Evolutionary conservation across 2,888 invertebrate genomes (phyloP), one percentile per base, ranked within the genome.

Genomic region (Lingula anatina): DNA sequence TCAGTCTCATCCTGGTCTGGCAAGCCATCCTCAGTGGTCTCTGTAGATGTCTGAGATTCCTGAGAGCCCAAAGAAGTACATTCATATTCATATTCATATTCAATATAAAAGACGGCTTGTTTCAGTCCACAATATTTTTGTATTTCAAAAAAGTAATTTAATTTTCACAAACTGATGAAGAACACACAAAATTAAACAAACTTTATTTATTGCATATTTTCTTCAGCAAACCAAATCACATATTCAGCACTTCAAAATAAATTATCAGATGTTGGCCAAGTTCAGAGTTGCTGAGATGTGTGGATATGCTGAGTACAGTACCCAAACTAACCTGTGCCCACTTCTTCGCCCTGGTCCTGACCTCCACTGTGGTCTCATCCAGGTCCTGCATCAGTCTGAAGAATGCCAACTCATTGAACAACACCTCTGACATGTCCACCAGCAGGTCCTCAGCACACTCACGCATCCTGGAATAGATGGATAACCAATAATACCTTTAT

Each of bases 351-450:
- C 47, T 45, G 21, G 59, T 50, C 41, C 60, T 66, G 48, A 50
- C 53, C 54, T 52, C 50, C n/a, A 64, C 58, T 35, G 60, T 60
- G 7, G 70, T 65, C 42, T 69, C 65, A 49, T 75, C 74, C 26
- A 76, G 61, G 48, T 76, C 76, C 55, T 77, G 71, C 71, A 78
- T 76, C 44, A 79, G 64, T 35, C 71, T 62, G 54, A 76, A 72
- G 61, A 77, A 79, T 5, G 79, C 76, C 38, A 79, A 63, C 57
- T 79, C 78, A 59, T 78, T 78, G 60, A 77, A 77, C 15, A 79
- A 62, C 21, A 77, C 71, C 54, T 79, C 78, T 1, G 78, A 77
- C 55, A 79, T 66, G 46, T 78, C 78, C 12, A 73, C 70, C 25
- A 79, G 53, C 24, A 79, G 53, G 50, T 75, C 73, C 44, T 78